A percentile compares a stretch with the other conserved stretches of the same genome.
phyloP scores from a whole-genome alignment of 2,888 invertebrate genomes.

The Stenoptilia bipunctidactyla region DNA sequence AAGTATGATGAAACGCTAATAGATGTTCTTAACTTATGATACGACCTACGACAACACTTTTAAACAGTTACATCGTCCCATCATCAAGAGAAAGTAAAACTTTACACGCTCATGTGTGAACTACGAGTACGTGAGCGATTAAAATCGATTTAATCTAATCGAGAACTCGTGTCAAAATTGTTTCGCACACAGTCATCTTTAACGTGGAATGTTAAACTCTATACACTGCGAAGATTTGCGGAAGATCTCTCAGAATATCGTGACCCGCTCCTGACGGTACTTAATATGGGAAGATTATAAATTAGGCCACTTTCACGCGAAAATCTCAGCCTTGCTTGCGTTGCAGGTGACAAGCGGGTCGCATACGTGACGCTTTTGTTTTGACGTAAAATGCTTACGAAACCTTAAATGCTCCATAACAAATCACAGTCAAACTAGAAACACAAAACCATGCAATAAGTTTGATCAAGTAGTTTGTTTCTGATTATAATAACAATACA shows the following conservation, averaged over 20 bases:
- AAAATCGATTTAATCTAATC: slow-evolving; percentile 31
- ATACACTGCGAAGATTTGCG: slow-evolving; percentile 17
- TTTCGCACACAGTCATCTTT: not conserved
- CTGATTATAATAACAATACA: too few relatives aligned
- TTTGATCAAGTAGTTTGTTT: too few relatives aligned
- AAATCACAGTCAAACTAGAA: too few relatives aligned
- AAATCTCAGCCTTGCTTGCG: not conserved
- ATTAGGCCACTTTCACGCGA: slow-evolving; percentile 37
- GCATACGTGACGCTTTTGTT: slow-evolving; percentile 14
- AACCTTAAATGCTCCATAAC: too few relatives aligned
- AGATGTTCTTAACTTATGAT: slow-evolving; percentile 11
- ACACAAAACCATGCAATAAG: too few relatives aligned
- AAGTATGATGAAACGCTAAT: too few relatives aligned
- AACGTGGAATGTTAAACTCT: slow-evolving; percentile 22
- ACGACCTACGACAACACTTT: slow-evolving; percentile 33
- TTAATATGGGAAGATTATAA: slow-evolving; percentile 27
- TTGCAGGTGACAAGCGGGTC: slow-evolving; percentile 19
- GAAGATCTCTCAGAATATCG: slow-evolving; percentile 20
- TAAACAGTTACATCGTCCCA: slow-evolving; percentile 18
- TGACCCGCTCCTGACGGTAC: slow-evolving; percentile 15
- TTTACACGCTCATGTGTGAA: slow-evolving; percentile 28
- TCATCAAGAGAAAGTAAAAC: slow-evolving; percentile 36
- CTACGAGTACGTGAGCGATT: slow-evolving; percentile 46
- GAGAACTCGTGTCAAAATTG: slow-evolving; percentile 19
- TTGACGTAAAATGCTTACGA: not conserved